Conservation (phyloP, 2,797 vertebrate genomes). For the Sandelia bainsii region DNA sequence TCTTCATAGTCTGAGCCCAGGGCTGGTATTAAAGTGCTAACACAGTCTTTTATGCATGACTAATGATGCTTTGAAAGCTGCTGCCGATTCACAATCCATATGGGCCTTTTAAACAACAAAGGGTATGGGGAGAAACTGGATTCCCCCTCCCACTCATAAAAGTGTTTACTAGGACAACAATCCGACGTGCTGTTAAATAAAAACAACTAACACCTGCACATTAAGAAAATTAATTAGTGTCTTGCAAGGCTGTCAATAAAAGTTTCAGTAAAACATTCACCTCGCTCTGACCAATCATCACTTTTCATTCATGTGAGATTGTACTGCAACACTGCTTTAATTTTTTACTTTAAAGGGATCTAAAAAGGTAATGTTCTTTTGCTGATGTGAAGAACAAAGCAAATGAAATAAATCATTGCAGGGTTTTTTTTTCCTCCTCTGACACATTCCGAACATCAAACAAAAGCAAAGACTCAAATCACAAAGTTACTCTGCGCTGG, state of each 20-base stretch:
- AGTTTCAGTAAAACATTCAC: conserved; percentile 50
- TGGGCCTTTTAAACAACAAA: conserved; percentile 85
- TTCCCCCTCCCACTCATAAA: conserved; percentile 74
- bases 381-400: conserved; percentile 75
- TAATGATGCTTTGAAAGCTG: conserved; percentile 85
- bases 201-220: conserved; percentile 74
- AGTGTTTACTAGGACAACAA: conserved; percentile 80
- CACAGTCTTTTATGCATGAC: conserved; percentile 84
- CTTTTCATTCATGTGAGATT: conserved; percentile 37
- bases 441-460: conserved; percentile 81
- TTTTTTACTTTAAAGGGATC: conserved; percentile 55
- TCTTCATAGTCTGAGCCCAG: conserved; percentile 78
- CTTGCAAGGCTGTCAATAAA: conserved; percentile 67
- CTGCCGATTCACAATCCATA: conserved; percentile 82
- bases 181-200: conserved; percentile 75
- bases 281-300: conserved; percentile 56
- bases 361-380: conserved; percentile 64
- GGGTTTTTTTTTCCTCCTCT: conserved; percentile 45
- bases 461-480: conserved; percentile 79
- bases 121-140: conserved; percentile 67
- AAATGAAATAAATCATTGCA: conserved; percentile 74
- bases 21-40: conserved; percentile 81
- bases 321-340: conserved; percentile 27
- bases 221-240: conserved; percentile 79
- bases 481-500: conserved; percentile 74